Conservation (phyloP, 2,888 invertebrate species). For the Plemyria rubiginata region DNA sequence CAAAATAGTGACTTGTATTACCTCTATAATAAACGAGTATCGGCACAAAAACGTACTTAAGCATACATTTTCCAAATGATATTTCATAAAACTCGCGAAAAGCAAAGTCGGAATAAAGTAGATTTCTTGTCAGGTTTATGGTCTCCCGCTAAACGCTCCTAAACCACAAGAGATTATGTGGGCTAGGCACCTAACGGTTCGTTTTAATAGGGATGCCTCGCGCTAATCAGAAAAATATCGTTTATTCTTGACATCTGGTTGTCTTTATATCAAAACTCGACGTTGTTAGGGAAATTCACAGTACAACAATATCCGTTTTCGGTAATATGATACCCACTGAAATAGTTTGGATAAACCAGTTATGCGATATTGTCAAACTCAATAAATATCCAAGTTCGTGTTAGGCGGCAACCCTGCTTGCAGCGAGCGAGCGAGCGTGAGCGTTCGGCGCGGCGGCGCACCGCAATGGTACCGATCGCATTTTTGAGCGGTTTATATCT, state of each 20-base stretch:
- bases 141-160: conserved; percentile 34
- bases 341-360: conserved; percentile 10
- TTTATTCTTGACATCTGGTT: not conserved
- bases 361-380: conserved; percentile 38
- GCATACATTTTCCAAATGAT: not conserved
- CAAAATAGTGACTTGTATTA: no score
- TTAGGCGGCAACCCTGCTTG: conserved; percentile 42
- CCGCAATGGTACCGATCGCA: conserved; percentile 61
- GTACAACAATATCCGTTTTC: conserved; percentile 7
- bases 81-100: conserved; percentile 2
- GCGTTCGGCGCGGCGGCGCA: conserved; percentile 41
- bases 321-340: conserved; percentile 1
- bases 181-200: conserved; percentile 35
- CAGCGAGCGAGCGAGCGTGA: conserved; percentile 42
- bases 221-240: conserved; percentile 26
- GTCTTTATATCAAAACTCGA: not conserved
- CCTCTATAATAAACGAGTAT: no score
- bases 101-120: conserved; percentile 18
- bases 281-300: conserved; percentile 2
- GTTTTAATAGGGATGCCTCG: conserved; percentile 37
- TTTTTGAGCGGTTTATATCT: conserved; percentile 77
- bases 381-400: conserved; percentile 44
- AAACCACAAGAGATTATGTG: conserved; percentile 41
- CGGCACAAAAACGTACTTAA: not conserved
- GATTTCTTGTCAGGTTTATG: conserved; percentile 33